Evolutionary conservation across 2,888 invertebrate species (phyloP).

Genomic region (Acrobasis consociella): DNA sequence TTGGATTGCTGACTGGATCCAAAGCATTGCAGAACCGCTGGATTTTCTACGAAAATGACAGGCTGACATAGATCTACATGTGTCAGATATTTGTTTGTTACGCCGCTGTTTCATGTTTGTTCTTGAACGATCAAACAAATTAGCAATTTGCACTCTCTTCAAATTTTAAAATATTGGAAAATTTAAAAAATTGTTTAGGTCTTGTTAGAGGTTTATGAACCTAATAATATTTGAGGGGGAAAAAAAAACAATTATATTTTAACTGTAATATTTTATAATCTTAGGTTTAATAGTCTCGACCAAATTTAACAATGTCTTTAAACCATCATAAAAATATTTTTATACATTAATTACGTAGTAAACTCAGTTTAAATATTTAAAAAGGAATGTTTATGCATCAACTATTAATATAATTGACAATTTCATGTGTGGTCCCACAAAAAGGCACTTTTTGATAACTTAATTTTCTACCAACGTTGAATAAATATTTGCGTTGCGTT

Average conservation of each 20-base stretch:
- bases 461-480: constrained; percentile 19
- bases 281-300: constrained; percentile 72
- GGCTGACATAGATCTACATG: too few relatives aligned
- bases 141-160: too few relatives aligned
- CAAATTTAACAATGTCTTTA: constrained; percentile 70
- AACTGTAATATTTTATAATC: constrained; percentile 58
- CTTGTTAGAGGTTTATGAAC: too few relatives aligned
- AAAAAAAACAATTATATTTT: constrained; percentile 21
- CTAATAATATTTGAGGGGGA: background rate
- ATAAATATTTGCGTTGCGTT: constrained; percentile 45
- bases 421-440: constrained; percentile 54
- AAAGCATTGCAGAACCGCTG: too few relatives aligned
- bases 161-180: too few relatives aligned
- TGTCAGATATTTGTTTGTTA: too few relatives aligned
- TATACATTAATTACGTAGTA: constrained; percentile 47
- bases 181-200: too few relatives aligned
- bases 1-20: too few relatives aligned
- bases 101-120: too few relatives aligned
- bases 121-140: too few relatives aligned
- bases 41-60: too few relatives aligned
- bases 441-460: constrained; percentile 61
- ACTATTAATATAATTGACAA: constrained; percentile 59
- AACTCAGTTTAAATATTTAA: constrained; percentile 57
- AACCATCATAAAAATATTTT: constrained; percentile 59
- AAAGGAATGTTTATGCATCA: constrained; percentile 78